Percentiles rank a stretch among this genome's conserved stretches.
Evolutionary conservation across 2,888 invertebrate genomes (phyloP).

Genomic region (Caenorhabditis sp.): DNA sequence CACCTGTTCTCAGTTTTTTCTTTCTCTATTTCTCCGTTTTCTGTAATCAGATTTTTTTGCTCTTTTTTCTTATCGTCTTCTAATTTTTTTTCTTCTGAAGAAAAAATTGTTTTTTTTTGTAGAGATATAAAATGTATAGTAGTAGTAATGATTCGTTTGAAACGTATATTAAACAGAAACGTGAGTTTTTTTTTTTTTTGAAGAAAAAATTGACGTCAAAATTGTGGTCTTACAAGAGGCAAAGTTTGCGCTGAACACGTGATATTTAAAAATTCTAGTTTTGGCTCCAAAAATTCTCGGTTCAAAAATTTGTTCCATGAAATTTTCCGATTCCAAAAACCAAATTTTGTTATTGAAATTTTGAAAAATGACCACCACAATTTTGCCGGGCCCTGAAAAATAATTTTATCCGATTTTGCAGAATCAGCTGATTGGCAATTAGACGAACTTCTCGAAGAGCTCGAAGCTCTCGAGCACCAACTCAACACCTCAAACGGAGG

Average conservation of each 20-base stretch:
- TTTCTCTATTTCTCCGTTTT: neutral
- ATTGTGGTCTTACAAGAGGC: no score
- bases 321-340: no score
- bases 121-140: neutral
- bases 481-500: conserved; percentile 61
- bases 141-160: neutral
- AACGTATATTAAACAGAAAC: conserved; percentile 2
- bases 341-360: neutral
- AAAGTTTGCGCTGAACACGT: no score
- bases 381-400: no score
- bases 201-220: no score
- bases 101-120: neutral
- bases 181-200: neutral
- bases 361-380: neutral
- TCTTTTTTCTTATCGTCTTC: neutral
- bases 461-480: conserved; percentile 86
- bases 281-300: no score
- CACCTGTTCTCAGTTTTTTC: neutral
- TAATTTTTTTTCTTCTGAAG: no score
- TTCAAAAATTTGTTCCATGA: no score
- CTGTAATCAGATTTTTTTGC: no score
- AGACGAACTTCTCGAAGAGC: conserved; percentile 93
- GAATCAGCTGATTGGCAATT: conserved; percentile 95
- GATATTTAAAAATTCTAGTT: no score
- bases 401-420: conserved; percentile 69